Percentiles rank a stretch among this genome's conserved stretches.
These are phyloP conservation scores for Lophotis ruficrista DNA, from an alignment of 2,113 vertebrate genomes.

Conservation along the genomic window DNA sequence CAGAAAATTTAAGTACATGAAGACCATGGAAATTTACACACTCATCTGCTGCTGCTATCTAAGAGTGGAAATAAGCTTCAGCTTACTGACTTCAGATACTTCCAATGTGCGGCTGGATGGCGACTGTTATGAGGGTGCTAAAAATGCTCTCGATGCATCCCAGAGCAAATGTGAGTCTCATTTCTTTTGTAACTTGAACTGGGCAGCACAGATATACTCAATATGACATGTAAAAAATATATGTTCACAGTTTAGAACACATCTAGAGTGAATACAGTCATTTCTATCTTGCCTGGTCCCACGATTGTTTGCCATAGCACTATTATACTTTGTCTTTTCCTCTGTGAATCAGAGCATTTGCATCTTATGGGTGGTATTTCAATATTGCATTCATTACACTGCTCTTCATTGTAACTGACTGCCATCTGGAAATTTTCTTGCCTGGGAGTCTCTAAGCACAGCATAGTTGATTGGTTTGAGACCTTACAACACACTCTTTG, in stretches of 20 bases:
- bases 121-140: not conserved
- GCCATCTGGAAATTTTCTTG: constrained; percentile 33
- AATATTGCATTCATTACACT: not conserved
- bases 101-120: not conserved
- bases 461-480: not conserved
- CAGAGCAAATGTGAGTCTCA: not conserved
- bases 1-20: not conserved
- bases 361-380: not conserved
- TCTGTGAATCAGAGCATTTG: not conserved
- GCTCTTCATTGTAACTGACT: not conserved
- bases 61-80: not conserved
- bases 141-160: not conserved
- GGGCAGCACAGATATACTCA: not conserved
- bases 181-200: not conserved
- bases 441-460: not conserved
- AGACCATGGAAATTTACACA: not conserved
- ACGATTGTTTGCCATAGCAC: not conserved
- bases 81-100: not conserved
- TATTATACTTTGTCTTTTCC: not conserved
- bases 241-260: not conserved
- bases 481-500: not conserved
- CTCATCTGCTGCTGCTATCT: accelerated
- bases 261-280: accelerated
- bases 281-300: not conserved
- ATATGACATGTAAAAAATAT: not conserved